Percentiles rank a stretch among this genome's conserved stretches.
These are phyloP conservation scores for Pelusios castaneus DNA, from an alignment of 2,113 vertebrate species.

Conservation along the genomic window DNA sequence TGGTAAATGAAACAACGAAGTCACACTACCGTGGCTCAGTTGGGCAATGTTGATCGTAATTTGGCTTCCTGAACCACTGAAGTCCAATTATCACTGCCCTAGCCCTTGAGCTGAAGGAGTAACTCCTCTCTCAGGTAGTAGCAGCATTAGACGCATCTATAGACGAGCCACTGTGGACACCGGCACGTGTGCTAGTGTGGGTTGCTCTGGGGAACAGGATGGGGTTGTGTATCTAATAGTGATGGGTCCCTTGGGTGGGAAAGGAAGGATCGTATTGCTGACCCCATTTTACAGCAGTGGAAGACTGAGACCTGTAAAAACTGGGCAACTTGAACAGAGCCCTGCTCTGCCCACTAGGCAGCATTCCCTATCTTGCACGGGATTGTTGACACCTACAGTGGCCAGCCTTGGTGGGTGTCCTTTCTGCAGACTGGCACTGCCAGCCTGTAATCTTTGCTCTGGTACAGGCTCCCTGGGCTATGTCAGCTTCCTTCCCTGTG, in stretches of 20 bases:
- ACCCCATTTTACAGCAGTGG: background rate
- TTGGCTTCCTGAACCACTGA: too few species aligned
- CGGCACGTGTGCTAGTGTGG: background rate
- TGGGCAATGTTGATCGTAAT: too few species aligned
- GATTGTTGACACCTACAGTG: background rate
- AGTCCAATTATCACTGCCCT: too few species aligned
- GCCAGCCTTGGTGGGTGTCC: background rate
- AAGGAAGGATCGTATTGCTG: background rate
- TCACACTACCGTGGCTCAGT: too few species aligned
- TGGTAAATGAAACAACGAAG: too few species aligned
- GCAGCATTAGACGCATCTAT: background rate
- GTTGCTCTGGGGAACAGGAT: background rate
- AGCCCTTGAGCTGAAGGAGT: background rate
- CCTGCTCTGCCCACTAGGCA: too few species aligned
- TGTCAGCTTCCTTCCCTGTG: background rate
- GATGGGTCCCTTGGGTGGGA: background rate
- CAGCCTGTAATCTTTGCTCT: background rate
- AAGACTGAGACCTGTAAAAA: background rate
- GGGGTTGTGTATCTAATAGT: background rate
- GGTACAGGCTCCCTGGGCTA: background rate
- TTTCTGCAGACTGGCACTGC: background rate
- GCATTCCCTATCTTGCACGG: background rate
- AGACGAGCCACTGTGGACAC: background rate
- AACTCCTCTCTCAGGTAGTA: background rate
- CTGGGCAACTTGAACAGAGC: background rate